A percentile compares a stretch with the other conserved stretches of the same genome.
Conservation (phyloP, 2,797 vertebrate genomes). For the Petrocephalus sullivani region DNA sequence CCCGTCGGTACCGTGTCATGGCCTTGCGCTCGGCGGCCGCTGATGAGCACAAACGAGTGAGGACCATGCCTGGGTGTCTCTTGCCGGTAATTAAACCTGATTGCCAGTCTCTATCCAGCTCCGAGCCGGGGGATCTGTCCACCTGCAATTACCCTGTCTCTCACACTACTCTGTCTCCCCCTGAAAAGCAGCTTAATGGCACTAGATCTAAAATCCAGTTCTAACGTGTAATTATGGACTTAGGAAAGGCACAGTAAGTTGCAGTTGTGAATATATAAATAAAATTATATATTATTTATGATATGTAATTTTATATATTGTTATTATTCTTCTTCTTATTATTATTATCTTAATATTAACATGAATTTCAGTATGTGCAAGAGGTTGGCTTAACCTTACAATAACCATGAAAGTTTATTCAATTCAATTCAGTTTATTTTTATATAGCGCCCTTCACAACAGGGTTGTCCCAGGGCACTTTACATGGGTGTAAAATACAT, state of each 20-base stretch:
- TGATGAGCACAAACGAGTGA: not conserved
- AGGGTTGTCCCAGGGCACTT: no score
- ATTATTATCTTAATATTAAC: no score
- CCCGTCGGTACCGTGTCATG: not conserved
- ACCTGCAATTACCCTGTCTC: not conserved
- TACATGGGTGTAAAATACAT: no score
- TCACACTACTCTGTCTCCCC: not conserved
- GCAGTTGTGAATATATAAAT: not conserved
- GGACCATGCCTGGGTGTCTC: not conserved
- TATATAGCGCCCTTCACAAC: no score
- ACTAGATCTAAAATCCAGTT: not conserved
- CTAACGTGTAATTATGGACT: not conserved
- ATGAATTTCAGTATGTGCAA: no score
- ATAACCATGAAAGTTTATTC: no score
- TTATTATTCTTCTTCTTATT: no score
- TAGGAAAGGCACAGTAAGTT: not conserved
- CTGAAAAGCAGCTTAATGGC: not conserved
- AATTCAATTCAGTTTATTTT: no score
- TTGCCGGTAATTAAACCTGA: conserved; percentile 18
- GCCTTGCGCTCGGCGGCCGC: not conserved
- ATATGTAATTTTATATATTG: no score
- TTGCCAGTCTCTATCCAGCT: not conserved
- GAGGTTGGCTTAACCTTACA: no score
- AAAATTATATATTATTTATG: not conserved
- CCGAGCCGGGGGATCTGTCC: not conserved